Evolutionary conservation across 1,140 invertebrate species (phyloP).

Genomic region (Eriocheir sinensis): DNA sequence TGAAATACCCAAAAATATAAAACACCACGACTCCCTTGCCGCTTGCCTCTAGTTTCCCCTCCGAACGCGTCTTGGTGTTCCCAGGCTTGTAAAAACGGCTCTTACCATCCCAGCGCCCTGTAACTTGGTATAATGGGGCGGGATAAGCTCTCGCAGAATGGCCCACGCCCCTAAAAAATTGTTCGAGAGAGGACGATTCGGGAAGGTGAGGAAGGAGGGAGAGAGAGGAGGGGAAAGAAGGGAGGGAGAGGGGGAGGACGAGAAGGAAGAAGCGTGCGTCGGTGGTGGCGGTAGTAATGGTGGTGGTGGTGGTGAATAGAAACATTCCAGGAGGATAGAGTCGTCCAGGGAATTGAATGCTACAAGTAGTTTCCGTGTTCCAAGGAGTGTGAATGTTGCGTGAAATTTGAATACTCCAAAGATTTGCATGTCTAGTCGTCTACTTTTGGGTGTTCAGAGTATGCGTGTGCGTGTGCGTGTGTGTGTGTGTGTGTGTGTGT

Average conservation of each 20-base stretch:
- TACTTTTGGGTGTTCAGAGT: neutral
- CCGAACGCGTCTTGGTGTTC: neutral
- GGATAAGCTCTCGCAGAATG: neutral
- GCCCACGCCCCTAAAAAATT: neutral
- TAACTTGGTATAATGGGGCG: neutral
- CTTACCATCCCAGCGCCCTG: neutral
- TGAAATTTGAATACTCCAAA: slow-evolving; percentile 11
- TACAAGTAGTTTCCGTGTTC: neutral
- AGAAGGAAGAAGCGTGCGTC: neutral
- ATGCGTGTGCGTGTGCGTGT: too few relatives aligned
- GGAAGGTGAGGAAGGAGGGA: too few relatives aligned
- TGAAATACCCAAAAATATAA: too few relatives aligned
- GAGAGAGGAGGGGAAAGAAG: too few relatives aligned
- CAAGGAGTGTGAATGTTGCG: neutral
- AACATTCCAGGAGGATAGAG: slow-evolving; percentile 4
- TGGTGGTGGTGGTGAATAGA: neutral
- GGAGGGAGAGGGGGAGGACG: too few relatives aligned
- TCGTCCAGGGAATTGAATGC: slow-evolving; percentile 12
- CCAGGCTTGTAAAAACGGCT: neutral
- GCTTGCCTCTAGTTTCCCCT: neutral
- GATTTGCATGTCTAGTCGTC: slow-evolving; percentile 13
- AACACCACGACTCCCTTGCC: neutral
- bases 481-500: too few relatives aligned
- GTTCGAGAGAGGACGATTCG: too few relatives aligned
- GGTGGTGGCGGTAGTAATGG: neutral